These are phyloP conservation scores for Eulemur albifrons DNA, from an alignment of 2,797 vertebrate genomes.

Conservation along the genomic window DNA sequence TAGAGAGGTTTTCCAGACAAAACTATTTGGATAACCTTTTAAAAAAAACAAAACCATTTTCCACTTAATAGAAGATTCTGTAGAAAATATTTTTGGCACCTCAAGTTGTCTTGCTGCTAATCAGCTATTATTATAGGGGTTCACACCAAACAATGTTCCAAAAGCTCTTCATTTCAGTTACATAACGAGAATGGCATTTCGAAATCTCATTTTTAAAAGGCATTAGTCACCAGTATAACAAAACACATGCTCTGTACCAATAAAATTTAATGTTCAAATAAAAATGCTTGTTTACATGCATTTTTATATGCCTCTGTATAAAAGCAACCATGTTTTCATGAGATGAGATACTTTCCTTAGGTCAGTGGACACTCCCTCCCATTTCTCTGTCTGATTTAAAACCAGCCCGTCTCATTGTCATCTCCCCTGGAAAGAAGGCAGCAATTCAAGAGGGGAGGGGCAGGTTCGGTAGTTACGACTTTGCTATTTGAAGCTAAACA, in stretches of 20 bases:
- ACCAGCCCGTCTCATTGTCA: not conserved
- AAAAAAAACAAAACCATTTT: not conserved
- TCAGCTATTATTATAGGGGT: constrained; percentile 52
- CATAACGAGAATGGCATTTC: constrained; percentile 64
- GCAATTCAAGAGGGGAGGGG: not conserved
- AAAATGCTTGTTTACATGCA: constrained; percentile 74
- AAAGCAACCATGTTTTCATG: constrained; percentile 55
- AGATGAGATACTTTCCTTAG: constrained; percentile 28
- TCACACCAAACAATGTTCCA: constrained; percentile 34
- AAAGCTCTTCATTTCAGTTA: constrained; percentile 60
- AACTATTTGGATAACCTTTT: constrained; percentile 11
- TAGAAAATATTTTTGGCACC: constrained; percentile 59
- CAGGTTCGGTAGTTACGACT: not conserved
- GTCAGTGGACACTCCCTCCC: not conserved
- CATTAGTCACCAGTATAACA: constrained; percentile 72
- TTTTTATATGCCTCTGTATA: constrained; percentile 59
- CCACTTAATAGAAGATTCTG: constrained; percentile 37
- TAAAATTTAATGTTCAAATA: constrained; percentile 77
- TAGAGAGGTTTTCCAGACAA: constrained; percentile 47
- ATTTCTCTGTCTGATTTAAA: not conserved
- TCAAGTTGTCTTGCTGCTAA: constrained; percentile 45
- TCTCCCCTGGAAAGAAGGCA: not conserved
- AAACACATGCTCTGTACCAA: constrained; percentile 67
- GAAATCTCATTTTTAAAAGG: constrained; percentile 70
- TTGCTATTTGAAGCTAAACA: not conserved